These are phyloP conservation scores for Sebastes vulpes DNA, from an alignment of 2,797 vertebrate genomes.

Conservation along the genomic window DNA sequence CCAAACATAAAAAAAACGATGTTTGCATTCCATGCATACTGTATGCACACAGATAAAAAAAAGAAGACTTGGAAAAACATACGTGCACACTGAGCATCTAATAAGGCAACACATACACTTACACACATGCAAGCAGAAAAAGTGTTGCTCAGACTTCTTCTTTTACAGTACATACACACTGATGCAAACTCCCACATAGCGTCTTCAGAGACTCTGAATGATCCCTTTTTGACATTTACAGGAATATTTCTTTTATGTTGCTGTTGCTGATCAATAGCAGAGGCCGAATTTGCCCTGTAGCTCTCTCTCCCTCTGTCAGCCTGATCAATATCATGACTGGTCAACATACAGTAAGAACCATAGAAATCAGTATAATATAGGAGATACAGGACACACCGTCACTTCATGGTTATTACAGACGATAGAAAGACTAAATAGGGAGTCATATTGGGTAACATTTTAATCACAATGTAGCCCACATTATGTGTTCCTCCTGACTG, in stretches of 20 bases:
- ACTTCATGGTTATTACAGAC: slow-evolving; percentile 10
- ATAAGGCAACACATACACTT: background rate
- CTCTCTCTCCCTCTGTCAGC: slow-evolving; percentile 19
- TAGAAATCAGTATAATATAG: slow-evolving; percentile 3
- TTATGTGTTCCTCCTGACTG: background rate
- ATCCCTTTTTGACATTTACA: slow-evolving; percentile 49
- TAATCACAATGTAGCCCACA: slow-evolving; percentile 23
- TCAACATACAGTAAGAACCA: slow-evolving; percentile 35
- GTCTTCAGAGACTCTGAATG: slow-evolving; percentile 17
- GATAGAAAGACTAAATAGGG: background rate
- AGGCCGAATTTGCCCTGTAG: background rate
- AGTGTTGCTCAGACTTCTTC: background rate
- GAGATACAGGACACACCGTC: background rate
- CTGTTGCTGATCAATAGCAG: slow-evolving; percentile 47
- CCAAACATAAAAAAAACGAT: background rate
- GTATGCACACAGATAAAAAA: background rate
- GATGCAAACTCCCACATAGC: background rate
- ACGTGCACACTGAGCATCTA: background rate
- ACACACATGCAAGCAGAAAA: background rate
- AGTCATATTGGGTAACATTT: slow-evolving; percentile 24
- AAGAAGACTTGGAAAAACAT: background rate
- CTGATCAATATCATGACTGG: slow-evolving; percentile 52
- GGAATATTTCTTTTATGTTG: slow-evolving; percentile 25
- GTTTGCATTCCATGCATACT: background rate
- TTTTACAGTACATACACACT: background rate